Conservation (phyloP, 1,140 invertebrate species). For the Sinella curviseta region DNA sequence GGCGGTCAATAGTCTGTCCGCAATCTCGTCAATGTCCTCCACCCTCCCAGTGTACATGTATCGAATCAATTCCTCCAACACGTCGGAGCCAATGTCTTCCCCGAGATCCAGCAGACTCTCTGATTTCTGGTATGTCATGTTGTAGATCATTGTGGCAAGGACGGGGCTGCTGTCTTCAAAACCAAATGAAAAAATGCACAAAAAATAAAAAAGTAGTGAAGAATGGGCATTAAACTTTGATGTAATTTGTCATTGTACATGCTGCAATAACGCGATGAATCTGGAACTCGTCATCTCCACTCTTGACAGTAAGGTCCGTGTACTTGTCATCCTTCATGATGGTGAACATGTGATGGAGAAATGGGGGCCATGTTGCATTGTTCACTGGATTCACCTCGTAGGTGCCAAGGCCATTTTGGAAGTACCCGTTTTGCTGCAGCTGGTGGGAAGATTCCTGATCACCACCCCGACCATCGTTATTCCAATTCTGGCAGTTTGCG, state of each 20-base stretch:
- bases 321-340: constrained; percentile 39
- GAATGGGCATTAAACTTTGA: too few species aligned
- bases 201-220: neutral
- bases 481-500: neutral
- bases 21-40: constrained; percentile 42
- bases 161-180: constrained; percentile 40
- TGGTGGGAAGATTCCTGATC: constrained; percentile 22
- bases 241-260: too few species aligned
- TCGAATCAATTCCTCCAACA: constrained; percentile 41
- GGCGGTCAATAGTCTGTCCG: constrained; percentile 34
- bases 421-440: neutral
- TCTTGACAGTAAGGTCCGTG: constrained; percentile 40
- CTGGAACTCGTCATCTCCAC: constrained; percentile 41
- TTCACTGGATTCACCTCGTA: neutral
- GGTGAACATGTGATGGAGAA: constrained; percentile 24
- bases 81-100: constrained; percentile 38
- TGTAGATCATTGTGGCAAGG: constrained; percentile 39
- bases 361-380: constrained; percentile 27
- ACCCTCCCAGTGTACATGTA: constrained; percentile 45
- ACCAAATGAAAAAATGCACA: neutral
- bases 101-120: constrained; percentile 40
- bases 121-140: constrained; percentile 32
- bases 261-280: constrained; percentile 42
- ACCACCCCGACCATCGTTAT: neutral
- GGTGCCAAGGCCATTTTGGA: neutral